Base-by-base conservation (phyloP, 2,888 invertebrate genomes). In the Napeogenes sylphis region DNA sequence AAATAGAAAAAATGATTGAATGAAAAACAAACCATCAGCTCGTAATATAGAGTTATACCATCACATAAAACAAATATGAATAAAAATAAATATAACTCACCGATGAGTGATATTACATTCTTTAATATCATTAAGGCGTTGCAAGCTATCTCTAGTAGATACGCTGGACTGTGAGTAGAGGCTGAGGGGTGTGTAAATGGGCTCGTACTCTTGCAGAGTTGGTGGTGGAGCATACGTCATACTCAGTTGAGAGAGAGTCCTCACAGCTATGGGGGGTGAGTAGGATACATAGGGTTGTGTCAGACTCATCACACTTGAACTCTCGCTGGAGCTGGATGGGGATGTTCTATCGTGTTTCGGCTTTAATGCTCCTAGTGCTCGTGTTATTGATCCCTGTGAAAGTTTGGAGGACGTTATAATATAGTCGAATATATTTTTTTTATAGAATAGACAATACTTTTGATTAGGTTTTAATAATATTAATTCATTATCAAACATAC, bases 301-400 rank as follows among this genome's bases (percentile, higher is more conserved):
- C 45, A 92, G 81, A 69, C 92, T 92, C 54, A 92, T 76, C 8
- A 92, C 91, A 66, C 92, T 92, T 6, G 92, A 92, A 68, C 92
- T 92, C 71, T 92, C 93, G 61, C 94, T 94, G 0, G 94, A 94
- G 55, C 94, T 94, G 0, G 94, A 94, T 0, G 94, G 93, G 0
- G 94, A 94, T 0, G 93, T 92, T 64, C 94, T 91, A 60, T 94
- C 94, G 68, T 90, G 88, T 69, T 91, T 91, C 63, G 92, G 91
- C 72, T 93, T 92, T 4, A 93, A 92, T 53, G 93, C 95, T 55
- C 95, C 95, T 47, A 95, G 84, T 4, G 95, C 95, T 65, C 95
- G 91, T 65, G 94, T 94, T 81, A 95, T 90, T 56, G 95, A 95
- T 67, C 95, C 95, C 95, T 95, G 87, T n/a, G 69, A 68, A 38